These are phyloP conservation scores for Daubentonia madagascariensis DNA, from an alignment of 2,113 vertebrate genomes.

Conservation along the genomic window DNA sequence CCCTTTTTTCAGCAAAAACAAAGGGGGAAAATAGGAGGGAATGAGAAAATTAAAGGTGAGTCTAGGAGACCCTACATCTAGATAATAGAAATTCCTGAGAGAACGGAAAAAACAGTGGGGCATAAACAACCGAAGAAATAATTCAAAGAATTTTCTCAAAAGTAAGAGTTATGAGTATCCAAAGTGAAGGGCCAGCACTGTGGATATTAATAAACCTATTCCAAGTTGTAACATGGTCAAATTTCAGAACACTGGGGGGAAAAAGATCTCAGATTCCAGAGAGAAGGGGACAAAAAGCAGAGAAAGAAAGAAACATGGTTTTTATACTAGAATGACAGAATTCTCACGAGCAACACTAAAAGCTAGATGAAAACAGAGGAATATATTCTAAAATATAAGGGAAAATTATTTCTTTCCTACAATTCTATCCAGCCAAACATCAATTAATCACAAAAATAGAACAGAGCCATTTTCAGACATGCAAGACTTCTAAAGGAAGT, in stretches of 20 bases:
- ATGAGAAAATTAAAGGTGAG: neutral
- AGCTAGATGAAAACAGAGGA: neutral
- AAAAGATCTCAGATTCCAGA: neutral
- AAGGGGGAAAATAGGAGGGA: neutral
- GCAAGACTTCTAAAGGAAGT: neutral
- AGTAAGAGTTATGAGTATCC: neutral
- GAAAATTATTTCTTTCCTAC: neutral
- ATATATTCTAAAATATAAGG: neutral
- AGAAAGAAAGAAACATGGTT: neutral
- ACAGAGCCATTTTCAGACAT: neutral
- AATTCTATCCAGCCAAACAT: neutral
- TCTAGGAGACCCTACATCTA: neutral
- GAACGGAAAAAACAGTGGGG: neutral
- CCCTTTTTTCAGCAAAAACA: neutral
- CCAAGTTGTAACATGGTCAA: neutral
- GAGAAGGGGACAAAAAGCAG: neutral
- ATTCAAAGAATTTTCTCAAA: neutral
- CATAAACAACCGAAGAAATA: neutral
- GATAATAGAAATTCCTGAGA: neutral
- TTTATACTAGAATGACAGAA: neutral
- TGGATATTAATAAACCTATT: neutral
- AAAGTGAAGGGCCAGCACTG: neutral
- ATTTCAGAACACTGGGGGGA: neutral
- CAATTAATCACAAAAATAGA: neutral
- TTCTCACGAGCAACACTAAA: neutral